phyloP scores from a whole-genome alignment of 2,113 vertebrate species.

The Cyrtonyx montezumae region DNA sequence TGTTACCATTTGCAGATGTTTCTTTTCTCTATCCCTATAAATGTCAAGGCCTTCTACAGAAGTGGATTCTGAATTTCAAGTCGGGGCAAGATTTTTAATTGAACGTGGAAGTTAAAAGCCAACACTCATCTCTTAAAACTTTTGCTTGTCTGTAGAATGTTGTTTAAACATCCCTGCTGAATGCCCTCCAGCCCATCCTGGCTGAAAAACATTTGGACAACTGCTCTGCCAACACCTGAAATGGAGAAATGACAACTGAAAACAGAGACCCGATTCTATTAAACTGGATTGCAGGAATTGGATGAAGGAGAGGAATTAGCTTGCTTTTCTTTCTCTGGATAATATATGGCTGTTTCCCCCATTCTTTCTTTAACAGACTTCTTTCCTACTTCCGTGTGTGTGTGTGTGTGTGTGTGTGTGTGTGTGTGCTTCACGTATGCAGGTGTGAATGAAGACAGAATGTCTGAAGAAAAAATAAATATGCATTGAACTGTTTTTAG shows the following conservation, averaged over 20 bases:
- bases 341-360: fast-evolving
- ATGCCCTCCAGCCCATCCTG: background rate
- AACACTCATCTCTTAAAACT: background rate
- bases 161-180: background rate
- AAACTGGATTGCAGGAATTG: background rate
- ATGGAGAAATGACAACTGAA: background rate
- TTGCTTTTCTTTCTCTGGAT: background rate
- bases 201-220: background rate
- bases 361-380: fast-evolving
- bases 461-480: background rate
- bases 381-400: fast-evolving
- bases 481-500: background rate
- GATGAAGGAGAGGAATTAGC: fast-evolving
- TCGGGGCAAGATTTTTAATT: background rate
- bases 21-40: background rate
- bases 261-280: background rate
- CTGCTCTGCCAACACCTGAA: background rate
- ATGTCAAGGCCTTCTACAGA: background rate
- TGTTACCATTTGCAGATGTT: conserved; percentile 33
- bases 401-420: fast-evolving
- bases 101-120: background rate
- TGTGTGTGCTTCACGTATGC: background rate
- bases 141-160: background rate
- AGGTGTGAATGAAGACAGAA: fast-evolving
- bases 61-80: background rate